phyloP scores from a whole-genome alignment of 1,140 invertebrate species.

The Drosophila bipectinata region DNA sequence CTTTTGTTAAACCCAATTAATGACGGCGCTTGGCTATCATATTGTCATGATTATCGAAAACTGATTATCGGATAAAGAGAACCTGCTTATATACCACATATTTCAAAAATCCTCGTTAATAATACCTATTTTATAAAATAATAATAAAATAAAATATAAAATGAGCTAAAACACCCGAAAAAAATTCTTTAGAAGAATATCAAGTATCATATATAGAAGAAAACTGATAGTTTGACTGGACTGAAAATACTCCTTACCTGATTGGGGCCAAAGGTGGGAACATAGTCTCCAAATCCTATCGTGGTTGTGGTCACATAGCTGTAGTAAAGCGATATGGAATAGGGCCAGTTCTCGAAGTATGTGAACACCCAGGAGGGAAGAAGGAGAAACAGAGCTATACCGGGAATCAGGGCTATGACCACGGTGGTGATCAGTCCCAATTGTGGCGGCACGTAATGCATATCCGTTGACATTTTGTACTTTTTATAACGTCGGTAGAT shows the following conservation, averaged over 20 bases:
- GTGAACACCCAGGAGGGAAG: conserved; percentile 95
- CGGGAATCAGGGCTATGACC: conserved; percentile 91
- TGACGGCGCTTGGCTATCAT: too few species aligned
- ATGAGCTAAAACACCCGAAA: too few species aligned
- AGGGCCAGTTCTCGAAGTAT: conserved; percentile 94
- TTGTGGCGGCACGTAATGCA: conserved; percentile 87
- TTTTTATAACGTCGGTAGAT: conserved; percentile 91
- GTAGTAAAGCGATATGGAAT: conserved; percentile 95
- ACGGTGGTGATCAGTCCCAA: conserved; percentile 91
- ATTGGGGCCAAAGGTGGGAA: conserved; percentile 86
- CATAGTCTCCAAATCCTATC: conserved; percentile 97
- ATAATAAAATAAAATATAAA: too few species aligned
- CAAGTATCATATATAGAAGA: too few species aligned
- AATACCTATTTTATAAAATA: too few species aligned
- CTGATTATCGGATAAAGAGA: too few species aligned
- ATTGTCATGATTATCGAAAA: too few species aligned
- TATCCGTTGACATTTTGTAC: conserved; percentile 86
- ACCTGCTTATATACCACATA: too few species aligned
- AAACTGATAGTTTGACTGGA: too few species aligned
- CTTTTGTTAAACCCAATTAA: too few species aligned
- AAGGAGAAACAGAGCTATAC: conserved; percentile 95
- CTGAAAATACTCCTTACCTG: conserved; percentile 85
- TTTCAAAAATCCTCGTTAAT: too few species aligned
- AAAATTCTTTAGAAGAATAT: too few species aligned
- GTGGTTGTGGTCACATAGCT: conserved; percentile 96